Evolutionary conservation across 2,113 vertebrate species (phyloP).

Genomic region (Alethe castanea): DNA sequence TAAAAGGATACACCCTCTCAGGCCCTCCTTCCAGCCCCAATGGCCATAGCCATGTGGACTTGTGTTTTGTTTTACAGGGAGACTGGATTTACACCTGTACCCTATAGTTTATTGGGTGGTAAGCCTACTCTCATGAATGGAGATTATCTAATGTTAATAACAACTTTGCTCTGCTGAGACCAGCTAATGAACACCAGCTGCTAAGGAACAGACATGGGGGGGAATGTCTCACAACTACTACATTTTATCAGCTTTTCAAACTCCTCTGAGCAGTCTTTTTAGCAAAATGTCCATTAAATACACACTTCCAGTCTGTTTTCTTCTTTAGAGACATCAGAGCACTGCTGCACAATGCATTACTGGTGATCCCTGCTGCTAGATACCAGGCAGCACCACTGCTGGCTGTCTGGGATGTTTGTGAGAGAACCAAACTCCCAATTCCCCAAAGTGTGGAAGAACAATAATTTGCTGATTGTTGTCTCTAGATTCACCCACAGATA

Average conservation of each 20-base stretch:
- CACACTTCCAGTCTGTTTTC: neutral
- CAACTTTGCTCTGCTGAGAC: neutral
- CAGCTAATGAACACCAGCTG: neutral
- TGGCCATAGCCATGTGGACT: neutral
- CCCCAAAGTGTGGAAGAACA: neutral
- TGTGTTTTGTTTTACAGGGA: neutral
- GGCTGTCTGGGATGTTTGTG: neutral
- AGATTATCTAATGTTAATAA: neutral
- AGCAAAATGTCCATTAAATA: neutral
- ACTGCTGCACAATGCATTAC: neutral
- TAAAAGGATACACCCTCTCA: neutral
- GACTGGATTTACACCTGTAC: neutral
- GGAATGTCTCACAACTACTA: neutral
- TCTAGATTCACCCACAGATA: neutral
- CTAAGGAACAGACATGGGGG: neutral
- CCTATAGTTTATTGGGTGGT: neutral
- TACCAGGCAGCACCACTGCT: neutral
- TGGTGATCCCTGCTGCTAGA: neutral
- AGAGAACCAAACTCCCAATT: neutral
- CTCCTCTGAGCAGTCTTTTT: neutral
- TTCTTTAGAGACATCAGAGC: neutral
- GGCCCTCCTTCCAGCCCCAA: neutral
- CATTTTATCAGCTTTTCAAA: neutral
- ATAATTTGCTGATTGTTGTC: neutral
- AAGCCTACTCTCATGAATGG: neutral